These are phyloP conservation scores for Polyploca ridens DNA, from an alignment of 2,888 invertebrate species.

Conservation along the genomic window DNA sequence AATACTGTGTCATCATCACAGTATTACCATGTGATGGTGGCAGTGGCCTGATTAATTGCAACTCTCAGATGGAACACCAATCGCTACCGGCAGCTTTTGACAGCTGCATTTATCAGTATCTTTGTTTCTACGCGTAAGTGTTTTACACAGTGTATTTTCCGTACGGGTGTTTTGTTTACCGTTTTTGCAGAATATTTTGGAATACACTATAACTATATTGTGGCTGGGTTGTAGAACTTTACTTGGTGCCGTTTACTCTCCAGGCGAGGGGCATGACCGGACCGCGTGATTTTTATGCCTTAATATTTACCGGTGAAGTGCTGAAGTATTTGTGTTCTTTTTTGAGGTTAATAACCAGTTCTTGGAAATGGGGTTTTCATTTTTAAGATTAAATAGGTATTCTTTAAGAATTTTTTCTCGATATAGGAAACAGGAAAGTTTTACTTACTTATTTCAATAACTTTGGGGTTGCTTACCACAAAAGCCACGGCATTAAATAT, in stretches of 20 bases:
- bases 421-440: background rate
- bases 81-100: too few relatives aligned
- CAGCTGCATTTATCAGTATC: too few relatives aligned
- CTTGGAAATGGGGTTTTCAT: background rate
- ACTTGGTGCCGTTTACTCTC: background rate
- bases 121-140: background rate
- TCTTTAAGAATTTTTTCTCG: background rate
- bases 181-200: background rate
- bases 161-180: background rate
- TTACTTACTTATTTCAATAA: too few relatives aligned
- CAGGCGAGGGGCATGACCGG: constrained; percentile 10
- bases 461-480: too few relatives aligned
- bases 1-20: too few relatives aligned
- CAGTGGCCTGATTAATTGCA: too few relatives aligned
- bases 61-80: too few relatives aligned
- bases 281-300: constrained; percentile 8
- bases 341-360: constrained; percentile 1
- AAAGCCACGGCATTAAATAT: too few relatives aligned
- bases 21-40: too few relatives aligned
- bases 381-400: background rate
- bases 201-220: background rate
- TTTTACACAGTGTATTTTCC: background rate
- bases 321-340: background rate
- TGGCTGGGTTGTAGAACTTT: background rate
- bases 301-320: background rate